These are phyloP conservation scores for Luffia ferchaultella DNA, from an alignment of 2,888 invertebrate species.

Conservation along the genomic window DNA sequence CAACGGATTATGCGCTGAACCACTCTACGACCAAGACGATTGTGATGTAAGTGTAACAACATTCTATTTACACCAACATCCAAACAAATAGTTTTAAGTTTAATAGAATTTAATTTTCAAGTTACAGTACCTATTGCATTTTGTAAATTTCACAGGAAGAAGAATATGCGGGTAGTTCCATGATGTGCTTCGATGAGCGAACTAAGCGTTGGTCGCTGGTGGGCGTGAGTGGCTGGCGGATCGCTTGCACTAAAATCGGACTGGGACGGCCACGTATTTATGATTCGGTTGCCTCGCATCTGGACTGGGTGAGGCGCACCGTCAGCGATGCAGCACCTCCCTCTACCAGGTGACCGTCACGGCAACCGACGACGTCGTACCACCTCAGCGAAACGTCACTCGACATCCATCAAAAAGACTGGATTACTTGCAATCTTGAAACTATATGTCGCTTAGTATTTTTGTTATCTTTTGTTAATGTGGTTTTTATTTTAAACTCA, in stretches of 20 bases:
- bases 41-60: constrained; percentile 83
- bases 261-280: constrained; percentile 82
- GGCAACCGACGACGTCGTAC: background rate
- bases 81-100: background rate
- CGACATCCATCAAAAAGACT: no score
- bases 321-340: constrained; percentile 56
- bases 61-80: constrained; percentile 2
- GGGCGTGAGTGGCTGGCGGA: constrained; percentile 86
- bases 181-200: constrained; percentile 79
- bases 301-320: constrained; percentile 86
- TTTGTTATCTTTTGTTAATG: background rate
- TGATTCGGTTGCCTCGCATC: constrained; percentile 82
- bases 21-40: constrained; percentile 79
- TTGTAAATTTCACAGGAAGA: constrained; percentile 73
- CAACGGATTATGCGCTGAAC: constrained; percentile 85
- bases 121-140: background rate
- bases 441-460: background rate
- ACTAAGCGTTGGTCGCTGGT: constrained; percentile 79
- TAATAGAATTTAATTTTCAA: background rate
- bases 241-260: constrained; percentile 82
- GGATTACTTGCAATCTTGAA: background rate
- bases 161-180: constrained; percentile 87
- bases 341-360: background rate
- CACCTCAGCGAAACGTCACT: no score
- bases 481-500: background rate